phyloP scores from a whole-genome alignment of 2,797 vertebrate species.

The Naso thynnoides region DNA sequence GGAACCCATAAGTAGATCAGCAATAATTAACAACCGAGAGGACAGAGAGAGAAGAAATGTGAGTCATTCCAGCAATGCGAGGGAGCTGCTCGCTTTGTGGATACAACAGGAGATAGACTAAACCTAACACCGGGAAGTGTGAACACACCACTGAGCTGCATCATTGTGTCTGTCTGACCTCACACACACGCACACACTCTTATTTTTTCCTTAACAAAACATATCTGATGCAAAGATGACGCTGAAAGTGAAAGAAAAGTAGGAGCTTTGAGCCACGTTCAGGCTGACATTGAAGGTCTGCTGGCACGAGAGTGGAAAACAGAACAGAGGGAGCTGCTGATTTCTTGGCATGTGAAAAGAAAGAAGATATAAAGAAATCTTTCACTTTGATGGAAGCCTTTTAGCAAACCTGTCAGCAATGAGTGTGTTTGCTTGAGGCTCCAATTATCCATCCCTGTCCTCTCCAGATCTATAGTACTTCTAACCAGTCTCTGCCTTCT shows the following conservation, averaged over 20 bases:
- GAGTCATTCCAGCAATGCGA: slow-evolving; percentile 88
- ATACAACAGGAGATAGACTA: slow-evolving; percentile 69
- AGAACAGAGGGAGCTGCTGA: slow-evolving; percentile 34
- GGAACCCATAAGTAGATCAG: slow-evolving; percentile 58
- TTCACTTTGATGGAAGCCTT: slow-evolving; percentile 68
- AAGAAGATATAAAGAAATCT: slow-evolving; percentile 58
- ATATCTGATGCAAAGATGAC: slow-evolving; percentile 47
- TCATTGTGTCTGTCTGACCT: slow-evolving; percentile 59
- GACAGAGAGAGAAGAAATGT: slow-evolving; percentile 79
- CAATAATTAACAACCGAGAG: slow-evolving; percentile 68
- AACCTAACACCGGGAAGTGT: slow-evolving; percentile 67
- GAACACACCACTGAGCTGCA: slow-evolving; percentile 57
- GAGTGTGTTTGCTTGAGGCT: slow-evolving; percentile 54
- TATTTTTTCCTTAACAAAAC: slow-evolving; percentile 26
- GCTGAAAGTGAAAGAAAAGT: slow-evolving; percentile 18
- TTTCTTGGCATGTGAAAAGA: slow-evolving; percentile 51
- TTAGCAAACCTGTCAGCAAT: slow-evolving; percentile 68
- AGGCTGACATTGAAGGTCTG: too few relatives aligned
- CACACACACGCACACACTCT: slow-evolving; percentile 19
- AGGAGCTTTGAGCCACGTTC: slow-evolving; percentile 14
- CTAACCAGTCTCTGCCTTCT: slow-evolving; percentile 34
- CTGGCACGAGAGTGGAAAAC: neutral
- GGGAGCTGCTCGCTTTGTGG: slow-evolving; percentile 81
- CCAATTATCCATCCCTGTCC: slow-evolving; percentile 25
- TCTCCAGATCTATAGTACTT: slow-evolving; percentile 12